Evolutionary conservation across 2,113 vertebrate species (phyloP).

Genomic region (Misgurnus mizolepis): DNA sequence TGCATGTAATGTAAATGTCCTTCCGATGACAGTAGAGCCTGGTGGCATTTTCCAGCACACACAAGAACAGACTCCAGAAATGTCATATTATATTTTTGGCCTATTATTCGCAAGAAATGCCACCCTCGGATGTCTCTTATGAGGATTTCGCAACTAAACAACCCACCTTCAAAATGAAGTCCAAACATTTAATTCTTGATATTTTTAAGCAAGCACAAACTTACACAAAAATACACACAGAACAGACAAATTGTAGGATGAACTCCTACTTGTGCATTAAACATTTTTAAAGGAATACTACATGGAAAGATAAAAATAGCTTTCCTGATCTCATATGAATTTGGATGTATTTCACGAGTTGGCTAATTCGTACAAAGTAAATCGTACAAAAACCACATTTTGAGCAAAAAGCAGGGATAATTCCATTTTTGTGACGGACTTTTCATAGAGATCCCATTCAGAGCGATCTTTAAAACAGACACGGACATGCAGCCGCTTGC

Average conservation of each 20-base stretch:
- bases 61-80: slow-evolving; percentile 52
- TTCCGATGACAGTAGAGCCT: slow-evolving; percentile 48
- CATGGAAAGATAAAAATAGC: too few species aligned
- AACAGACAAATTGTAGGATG: background rate
- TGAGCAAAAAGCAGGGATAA: too few species aligned
- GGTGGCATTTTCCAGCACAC: slow-evolving; percentile 53
- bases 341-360: too few species aligned
- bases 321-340: too few species aligned
- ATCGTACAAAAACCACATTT: too few species aligned
- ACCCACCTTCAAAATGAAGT: slow-evolving; percentile 29
- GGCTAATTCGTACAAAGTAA: too few species aligned
- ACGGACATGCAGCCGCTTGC: too few species aligned
- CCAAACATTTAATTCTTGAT: slow-evolving; percentile 20
- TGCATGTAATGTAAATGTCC: slow-evolving; percentile 46
- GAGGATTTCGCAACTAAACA: slow-evolving; percentile 41
- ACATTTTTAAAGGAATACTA: too few species aligned
- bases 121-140: slow-evolving; percentile 39
- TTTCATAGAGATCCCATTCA: too few species aligned
- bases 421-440: too few species aligned
- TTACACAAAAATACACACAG: slow-evolving; percentile 8
- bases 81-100: slow-evolving; percentile 53
- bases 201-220: background rate
- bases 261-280: too few species aligned
- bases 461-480: too few species aligned
- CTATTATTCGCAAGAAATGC: slow-evolving; percentile 47